Conservation (phyloP, 2,797 vertebrate genomes). For the Florisuga fusca region DNA sequence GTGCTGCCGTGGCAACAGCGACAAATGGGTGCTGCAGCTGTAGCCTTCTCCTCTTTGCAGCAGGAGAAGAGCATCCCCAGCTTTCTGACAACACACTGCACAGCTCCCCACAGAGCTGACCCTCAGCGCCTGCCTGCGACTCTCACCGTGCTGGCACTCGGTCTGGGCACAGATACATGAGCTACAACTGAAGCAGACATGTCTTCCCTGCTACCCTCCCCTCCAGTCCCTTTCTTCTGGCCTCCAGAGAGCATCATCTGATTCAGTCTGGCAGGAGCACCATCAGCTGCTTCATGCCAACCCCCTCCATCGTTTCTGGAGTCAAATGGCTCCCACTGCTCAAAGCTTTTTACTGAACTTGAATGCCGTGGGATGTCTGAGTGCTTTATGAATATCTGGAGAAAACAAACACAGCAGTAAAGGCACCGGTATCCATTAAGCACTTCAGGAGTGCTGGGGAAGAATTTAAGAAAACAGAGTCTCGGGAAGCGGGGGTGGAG, state of each 20-base stretch:
- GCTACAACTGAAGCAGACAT: not conserved
- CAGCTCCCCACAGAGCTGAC: not conserved
- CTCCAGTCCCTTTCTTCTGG: not conserved
- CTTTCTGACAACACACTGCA: not conserved
- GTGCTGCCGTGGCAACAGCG: constrained; percentile 51
- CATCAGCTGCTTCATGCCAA: constrained; percentile 26
- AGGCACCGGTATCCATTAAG: not conserved
- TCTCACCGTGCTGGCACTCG: accelerated
- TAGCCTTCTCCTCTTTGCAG: constrained; percentile 14
- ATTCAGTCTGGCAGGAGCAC: constrained; percentile 22
- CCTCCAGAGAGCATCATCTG: constrained; percentile 8
- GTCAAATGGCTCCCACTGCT: constrained; percentile 36
- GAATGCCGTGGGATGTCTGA: not conserved
- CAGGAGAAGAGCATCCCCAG: not conserved
- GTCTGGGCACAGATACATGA: not conserved
- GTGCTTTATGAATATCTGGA: not conserved
- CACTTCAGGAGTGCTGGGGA: not conserved
- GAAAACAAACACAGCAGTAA: not conserved
- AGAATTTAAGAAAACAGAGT: not conserved
- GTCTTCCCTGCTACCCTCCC: not conserved
- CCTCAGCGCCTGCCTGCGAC: not conserved
- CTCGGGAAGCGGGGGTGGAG: not conserved
- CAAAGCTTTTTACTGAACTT: not conserved
- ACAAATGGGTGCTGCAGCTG: constrained; percentile 29
- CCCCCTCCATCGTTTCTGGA: not conserved